phyloP scores from a whole-genome alignment of 2,113 vertebrate genomes.

The Pedetes capensis region DNA sequence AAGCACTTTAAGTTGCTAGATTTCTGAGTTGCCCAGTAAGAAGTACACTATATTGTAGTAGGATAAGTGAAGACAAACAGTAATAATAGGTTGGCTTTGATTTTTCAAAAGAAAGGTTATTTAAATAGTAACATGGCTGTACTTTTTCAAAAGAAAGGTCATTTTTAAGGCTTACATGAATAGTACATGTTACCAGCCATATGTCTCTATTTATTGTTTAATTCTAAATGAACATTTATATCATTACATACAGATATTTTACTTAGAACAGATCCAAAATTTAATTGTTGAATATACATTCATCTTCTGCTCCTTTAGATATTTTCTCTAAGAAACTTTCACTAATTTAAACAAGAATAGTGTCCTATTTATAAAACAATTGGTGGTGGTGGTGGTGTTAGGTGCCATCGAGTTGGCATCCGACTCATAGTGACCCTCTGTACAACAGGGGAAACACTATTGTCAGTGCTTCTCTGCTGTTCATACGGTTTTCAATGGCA shows the following conservation, averaged over 20 bases:
- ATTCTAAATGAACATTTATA: neutral
- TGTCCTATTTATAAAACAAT: slow-evolving; percentile 58
- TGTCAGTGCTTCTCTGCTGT: too few species aligned
- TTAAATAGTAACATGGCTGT: neutral
- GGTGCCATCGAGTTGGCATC: too few species aligned
- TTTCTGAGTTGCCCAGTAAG: neutral
- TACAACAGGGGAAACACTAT: too few species aligned
- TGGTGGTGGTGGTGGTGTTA: too few species aligned
- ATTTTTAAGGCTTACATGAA: neutral
- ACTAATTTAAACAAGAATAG: slow-evolving; percentile 33
- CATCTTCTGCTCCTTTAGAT: slow-evolving; percentile 14
- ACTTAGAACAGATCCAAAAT: neutral
- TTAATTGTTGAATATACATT: neutral
- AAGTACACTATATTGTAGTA: neutral
- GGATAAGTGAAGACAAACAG: neutral
- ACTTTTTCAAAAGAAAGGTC: neutral
- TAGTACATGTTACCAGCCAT: neutral
- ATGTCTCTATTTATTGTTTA: neutral
- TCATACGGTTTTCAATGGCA: too few species aligned
- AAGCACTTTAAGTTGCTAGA: neutral
- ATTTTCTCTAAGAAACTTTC: slow-evolving; percentile 44
- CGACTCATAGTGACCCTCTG: too few species aligned
- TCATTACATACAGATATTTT: neutral
- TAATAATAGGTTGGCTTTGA: neutral
- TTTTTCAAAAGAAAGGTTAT: neutral